Percentiles rank a stretch among this genome's conserved stretches.
Evolutionary conservation across 2,797 vertebrate genomes (phyloP).

Genomic region (Gephyroberyx darwinii): DNA sequence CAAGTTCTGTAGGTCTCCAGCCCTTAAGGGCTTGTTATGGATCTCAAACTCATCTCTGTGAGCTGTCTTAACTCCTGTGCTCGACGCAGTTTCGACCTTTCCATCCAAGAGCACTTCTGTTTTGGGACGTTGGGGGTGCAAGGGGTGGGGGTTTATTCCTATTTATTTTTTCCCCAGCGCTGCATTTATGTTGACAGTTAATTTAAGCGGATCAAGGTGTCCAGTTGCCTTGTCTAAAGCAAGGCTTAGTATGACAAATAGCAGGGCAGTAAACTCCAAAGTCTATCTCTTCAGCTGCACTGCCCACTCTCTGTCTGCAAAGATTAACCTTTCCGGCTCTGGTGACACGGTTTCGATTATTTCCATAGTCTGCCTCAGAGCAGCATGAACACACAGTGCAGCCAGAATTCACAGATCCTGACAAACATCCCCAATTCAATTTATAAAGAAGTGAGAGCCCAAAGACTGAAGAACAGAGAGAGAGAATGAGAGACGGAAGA

Average conservation of each 20-base stretch:
- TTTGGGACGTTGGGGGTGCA: slow-evolving; percentile 32
- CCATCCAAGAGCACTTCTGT: slow-evolving; percentile 48
- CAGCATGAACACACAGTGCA: slow-evolving; percentile 27
- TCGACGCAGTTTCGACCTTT: slow-evolving; percentile 62
- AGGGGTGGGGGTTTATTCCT: slow-evolving; percentile 46
- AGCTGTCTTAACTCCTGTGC: slow-evolving; percentile 60
- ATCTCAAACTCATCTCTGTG: slow-evolving; percentile 66
- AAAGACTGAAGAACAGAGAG: slow-evolving; percentile 6
- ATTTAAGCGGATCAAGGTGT: slow-evolving; percentile 82
- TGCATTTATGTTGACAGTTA: slow-evolving; percentile 82
- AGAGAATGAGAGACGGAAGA: slow-evolving; percentile 5
- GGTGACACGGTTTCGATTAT: slow-evolving; percentile 74
- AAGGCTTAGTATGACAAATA: slow-evolving; percentile 80
- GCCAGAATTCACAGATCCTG: slow-evolving; percentile 45
- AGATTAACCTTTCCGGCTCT: slow-evolving; percentile 78
- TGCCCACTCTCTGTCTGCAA: slow-evolving; percentile 73
- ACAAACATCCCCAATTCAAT: slow-evolving; percentile 55
- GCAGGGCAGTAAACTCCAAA: slow-evolving; percentile 72
- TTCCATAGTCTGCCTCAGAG: slow-evolving; percentile 64
- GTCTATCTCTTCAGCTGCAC: slow-evolving; percentile 69
- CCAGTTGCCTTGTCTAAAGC: slow-evolving; percentile 77
- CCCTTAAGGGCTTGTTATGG: slow-evolving; percentile 71
- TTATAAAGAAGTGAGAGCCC: slow-evolving; percentile 2
- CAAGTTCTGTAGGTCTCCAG: slow-evolving; percentile 54
- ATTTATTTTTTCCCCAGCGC: slow-evolving; percentile 62